A percentile compares a stretch with the other conserved stretches of the same genome.
These are phyloP conservation scores for Cepaea nemoralis DNA, from an alignment of 1,140 invertebrate genomes.

Conservation along the genomic window DNA sequence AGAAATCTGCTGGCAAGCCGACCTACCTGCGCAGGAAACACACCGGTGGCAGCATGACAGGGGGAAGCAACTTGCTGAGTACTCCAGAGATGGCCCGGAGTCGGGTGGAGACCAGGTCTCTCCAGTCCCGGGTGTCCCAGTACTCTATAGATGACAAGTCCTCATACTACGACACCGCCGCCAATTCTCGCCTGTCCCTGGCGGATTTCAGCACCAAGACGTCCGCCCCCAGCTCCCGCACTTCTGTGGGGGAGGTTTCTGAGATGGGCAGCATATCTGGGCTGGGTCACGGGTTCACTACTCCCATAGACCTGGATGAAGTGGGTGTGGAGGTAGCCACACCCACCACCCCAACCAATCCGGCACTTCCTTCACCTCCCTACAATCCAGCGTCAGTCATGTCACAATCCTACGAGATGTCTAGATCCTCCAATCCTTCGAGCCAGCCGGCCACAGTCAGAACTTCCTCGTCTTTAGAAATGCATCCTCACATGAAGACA, in stretches of 20 bases:
- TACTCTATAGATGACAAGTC: slow-evolving; percentile 65
- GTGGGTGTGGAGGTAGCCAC: slow-evolving; percentile 44
- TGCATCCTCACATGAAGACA: not conserved
- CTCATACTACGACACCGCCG: slow-evolving; percentile 66
- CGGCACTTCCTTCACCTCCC: slow-evolving; percentile 9
- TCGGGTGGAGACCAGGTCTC: slow-evolving; percentile 57
- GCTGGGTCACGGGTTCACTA: slow-evolving; percentile 43
- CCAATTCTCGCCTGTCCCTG: slow-evolving; percentile 63
- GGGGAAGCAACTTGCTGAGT: slow-evolving; percentile 48
- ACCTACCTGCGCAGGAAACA: slow-evolving; percentile 54
- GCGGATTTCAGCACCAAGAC: slow-evolving; percentile 56
- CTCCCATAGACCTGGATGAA: slow-evolving; percentile 46
- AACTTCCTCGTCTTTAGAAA: slow-evolving; percentile 36
- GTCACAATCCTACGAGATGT: slow-evolving; percentile 29
- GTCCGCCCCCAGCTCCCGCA: slow-evolving; percentile 64
- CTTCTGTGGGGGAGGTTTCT: slow-evolving; percentile 64
- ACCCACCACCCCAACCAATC: slow-evolving; percentile 40
- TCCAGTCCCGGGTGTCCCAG: slow-evolving; percentile 62
- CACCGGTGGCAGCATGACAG: slow-evolving; percentile 7
- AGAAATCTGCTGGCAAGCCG: slow-evolving; percentile 54
- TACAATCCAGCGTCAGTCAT: slow-evolving; percentile 29
- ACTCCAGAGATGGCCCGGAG: slow-evolving; percentile 59
- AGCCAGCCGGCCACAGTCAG: slow-evolving; percentile 25
- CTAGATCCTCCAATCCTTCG: slow-evolving; percentile 16
- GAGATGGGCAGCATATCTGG: slow-evolving; percentile 56